Evolutionary conservation across 2,797 vertebrate genomes (phyloP).

Genomic region (Gephyroberyx darwinii): DNA sequence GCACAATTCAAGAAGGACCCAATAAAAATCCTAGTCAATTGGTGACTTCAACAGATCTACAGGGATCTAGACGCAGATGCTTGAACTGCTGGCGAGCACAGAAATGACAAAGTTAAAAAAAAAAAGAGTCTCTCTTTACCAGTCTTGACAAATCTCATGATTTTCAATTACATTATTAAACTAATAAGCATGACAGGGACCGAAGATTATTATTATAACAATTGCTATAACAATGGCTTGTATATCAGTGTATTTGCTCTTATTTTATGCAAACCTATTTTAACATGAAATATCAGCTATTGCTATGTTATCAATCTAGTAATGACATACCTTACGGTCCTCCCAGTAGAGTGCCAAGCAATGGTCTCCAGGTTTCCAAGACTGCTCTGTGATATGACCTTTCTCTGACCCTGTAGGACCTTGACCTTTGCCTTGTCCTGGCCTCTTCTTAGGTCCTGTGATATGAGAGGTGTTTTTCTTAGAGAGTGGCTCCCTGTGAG

Average conservation of each 20-base stretch:
- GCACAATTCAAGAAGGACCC: too few species aligned
- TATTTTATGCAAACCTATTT: neutral
- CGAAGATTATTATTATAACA: too few species aligned
- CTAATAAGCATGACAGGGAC: too few species aligned
- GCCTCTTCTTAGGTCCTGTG: conserved; percentile 87
- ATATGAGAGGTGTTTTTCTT: conserved; percentile 84
- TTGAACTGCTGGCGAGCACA: too few species aligned
- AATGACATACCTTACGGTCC: conserved; percentile 92
- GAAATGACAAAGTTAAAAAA: too few species aligned
- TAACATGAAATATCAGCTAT: neutral
- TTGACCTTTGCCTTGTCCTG: conserved; percentile 85
- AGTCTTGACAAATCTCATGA: too few species aligned
- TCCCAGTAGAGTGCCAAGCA: conserved; percentile 99
- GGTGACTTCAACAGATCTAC: too few species aligned
- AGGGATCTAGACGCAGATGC: too few species aligned
- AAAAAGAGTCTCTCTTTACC: too few species aligned
- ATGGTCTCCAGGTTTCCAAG: conserved; percentile 94
- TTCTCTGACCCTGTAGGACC: conserved; percentile 79
- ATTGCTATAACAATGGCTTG: neutral
- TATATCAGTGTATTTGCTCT: neutral
- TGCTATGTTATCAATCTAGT: neutral
- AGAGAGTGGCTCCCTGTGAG: conserved; percentile 77
- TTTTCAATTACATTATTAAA: too few species aligned
- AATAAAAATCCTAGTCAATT: too few species aligned
- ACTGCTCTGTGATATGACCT: conserved; percentile 56